These are phyloP conservation scores for Sturnus vulgaris DNA, from an alignment of 2,113 vertebrate species.

Conservation along the genomic window DNA sequence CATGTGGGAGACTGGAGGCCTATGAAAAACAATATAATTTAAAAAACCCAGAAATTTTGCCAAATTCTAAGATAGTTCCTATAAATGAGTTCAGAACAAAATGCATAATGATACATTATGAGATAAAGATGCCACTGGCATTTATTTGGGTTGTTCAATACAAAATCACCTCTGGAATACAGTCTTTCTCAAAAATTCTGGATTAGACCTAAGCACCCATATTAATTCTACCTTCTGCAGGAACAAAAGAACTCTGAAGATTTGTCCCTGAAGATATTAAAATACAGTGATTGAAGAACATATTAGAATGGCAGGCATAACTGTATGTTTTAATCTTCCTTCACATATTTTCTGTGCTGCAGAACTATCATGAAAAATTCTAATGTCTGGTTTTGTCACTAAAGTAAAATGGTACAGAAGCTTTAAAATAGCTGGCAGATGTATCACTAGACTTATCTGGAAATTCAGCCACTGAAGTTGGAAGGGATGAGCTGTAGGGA, in stretches of 20 bases:
- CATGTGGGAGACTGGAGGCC: constrained; percentile 30
- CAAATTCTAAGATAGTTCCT: background rate
- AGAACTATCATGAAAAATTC: background rate
- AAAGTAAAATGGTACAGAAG: background rate
- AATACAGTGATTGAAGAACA: background rate
- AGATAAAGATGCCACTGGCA: background rate
- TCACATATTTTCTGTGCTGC: background rate
- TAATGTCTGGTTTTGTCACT: background rate
- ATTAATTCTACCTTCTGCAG: background rate
- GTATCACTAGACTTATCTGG: background rate
- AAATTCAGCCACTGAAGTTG: background rate
- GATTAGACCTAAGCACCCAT: background rate
- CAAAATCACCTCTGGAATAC: background rate
- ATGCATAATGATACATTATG: background rate
- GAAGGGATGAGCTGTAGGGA: background rate
- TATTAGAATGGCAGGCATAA: background rate
- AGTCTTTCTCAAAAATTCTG: background rate
- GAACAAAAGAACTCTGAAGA: background rate
- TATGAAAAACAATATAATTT: constrained; percentile 28
- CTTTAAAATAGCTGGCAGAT: background rate
- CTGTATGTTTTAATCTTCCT: background rate
- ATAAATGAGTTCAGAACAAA: constrained; percentile 24
- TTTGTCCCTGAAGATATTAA: background rate
- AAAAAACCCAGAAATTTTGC: background rate
- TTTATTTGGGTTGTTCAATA: background rate